Base-by-base conservation (phyloP, 23 tunicate genomes). In the Halocynthia roretzi region DNA sequence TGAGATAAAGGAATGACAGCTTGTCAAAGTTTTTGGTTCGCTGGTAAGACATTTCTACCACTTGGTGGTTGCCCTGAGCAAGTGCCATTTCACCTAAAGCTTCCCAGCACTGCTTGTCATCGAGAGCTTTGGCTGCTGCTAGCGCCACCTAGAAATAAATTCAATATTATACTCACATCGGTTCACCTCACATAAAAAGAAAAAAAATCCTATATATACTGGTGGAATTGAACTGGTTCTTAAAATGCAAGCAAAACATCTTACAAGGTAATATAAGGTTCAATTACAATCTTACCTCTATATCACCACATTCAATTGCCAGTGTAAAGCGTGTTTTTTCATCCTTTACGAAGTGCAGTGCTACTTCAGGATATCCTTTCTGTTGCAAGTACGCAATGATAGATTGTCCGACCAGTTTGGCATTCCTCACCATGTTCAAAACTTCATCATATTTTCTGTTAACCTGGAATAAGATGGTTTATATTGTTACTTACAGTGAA, bases 361-460 rank as follows among this genome's bases (percentile, higher is more conserved):
- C 99, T 0, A 94, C 99, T 84, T 94, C 99, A 10, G 99, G 99
- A 60, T 94, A 94, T n/a, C 99, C 99, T 77, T 94, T 94, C 67
- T 94, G 95, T 81, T 94, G 94, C 82, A 94, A 67, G 79, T 94
- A 94, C 56, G 99, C 99, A 66, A 94, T 94, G 87, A 94, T 94
- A 53, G 99, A 94, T 54, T 94, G 99, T 7, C 99, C 99, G 54
- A 94, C 99, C 69, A 94, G 85, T 56, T 94, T 94, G 22, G 95
- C 93, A 81, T 88, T 88, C 15, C 99, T 78, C 53, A 94, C 99
- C 99, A 94, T 94, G 81, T 94, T 87, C 0, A 94, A 75, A 19
- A 94, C 99, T 71, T 94, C 99, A 74, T 84, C 95, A 70, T 94
- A 94, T 76, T 94, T 94, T 70, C 99, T 81, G 74, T 94, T 85